Conservation (phyloP, 2,113 vertebrate genomes). For the Pristiophorus japonicus region DNA sequence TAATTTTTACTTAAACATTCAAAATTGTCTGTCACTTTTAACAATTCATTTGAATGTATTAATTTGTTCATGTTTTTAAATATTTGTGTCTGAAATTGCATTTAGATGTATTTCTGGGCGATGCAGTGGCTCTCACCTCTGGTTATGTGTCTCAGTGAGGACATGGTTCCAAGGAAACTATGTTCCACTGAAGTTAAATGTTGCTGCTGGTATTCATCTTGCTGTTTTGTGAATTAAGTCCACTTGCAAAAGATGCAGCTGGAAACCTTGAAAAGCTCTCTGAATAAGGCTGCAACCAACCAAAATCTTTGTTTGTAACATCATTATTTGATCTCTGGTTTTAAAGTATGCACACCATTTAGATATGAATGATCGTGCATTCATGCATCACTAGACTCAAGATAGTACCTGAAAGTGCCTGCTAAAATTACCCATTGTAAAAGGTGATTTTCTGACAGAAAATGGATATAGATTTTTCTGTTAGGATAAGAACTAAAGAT, state of each 20-base stretch:
- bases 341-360: neutral
- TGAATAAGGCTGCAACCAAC: neutral
- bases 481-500: neutral
- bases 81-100: neutral
- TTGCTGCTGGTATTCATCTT: neutral
- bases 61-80: neutral
- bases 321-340: neutral
- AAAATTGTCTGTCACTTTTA: neutral
- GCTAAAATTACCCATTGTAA: neutral
- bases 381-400: neutral
- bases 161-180: too few relatives aligned
- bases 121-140: neutral
- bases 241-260: neutral
- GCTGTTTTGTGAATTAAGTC: neutral
- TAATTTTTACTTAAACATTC: slow-evolving; percentile 71
- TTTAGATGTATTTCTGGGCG: neutral
- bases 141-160: neutral
- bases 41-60: neutral
- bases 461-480: neutral
- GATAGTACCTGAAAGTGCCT: neutral
- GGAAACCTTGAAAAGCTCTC: neutral
- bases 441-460: neutral
- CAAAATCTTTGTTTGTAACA: neutral
- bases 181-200: neutral
- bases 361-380: neutral